Evolutionary conservation across 2,888 invertebrate species (phyloP), one percentile per base, ranked within the genome.

Genomic region (Parnassius glacialis): DNA sequence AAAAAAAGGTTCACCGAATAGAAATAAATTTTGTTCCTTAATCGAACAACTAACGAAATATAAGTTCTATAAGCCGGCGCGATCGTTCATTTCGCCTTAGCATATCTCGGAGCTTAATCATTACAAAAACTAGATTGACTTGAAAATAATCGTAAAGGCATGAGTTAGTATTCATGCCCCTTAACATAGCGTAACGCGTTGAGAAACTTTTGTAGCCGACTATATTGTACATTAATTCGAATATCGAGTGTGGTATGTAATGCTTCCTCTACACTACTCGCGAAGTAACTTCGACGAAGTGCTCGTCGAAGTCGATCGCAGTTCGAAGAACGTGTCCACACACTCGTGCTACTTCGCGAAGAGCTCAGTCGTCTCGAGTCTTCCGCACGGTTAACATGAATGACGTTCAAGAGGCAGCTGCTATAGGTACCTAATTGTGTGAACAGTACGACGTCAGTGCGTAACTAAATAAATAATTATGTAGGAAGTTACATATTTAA

Each of bases 11-110:
- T 34, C 34, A 42, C 52, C 25, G 52, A 43, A 45, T 53, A 16
- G 25, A 10, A 52, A 13, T 44, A 45, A 52, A 59, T 53, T 53
- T 59, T 59, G 47, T 47, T 47, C 47, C 20, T 20, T 2, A 52
- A 53, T 59, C 53, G 53, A 59, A 59, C 54, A 59, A 59, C 59
- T 54, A 59, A 59, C 54, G 54, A 59, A 54, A 48, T 42, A 53
- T 48, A 54, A 54, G 48, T 47, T 53, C 9, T 42, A 42, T 7
- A 34, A 34, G 20, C 45, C 48, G 47, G 48, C 59, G 59, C 43
- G 59, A 43, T 59, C 59, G 42, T 41, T 41, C n/a, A 59, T 42
- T 59, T 54, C 48, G 34, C 9, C 53, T 47, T 20, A 47, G 16
- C 13, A 53, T 48, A 53, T 9, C 42, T 59, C 54, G 41, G 59